These are phyloP conservation scores for Tauraco hartlaubi DNA, from an alignment of 2,797 vertebrate species.

Conservation along the genomic window DNA sequence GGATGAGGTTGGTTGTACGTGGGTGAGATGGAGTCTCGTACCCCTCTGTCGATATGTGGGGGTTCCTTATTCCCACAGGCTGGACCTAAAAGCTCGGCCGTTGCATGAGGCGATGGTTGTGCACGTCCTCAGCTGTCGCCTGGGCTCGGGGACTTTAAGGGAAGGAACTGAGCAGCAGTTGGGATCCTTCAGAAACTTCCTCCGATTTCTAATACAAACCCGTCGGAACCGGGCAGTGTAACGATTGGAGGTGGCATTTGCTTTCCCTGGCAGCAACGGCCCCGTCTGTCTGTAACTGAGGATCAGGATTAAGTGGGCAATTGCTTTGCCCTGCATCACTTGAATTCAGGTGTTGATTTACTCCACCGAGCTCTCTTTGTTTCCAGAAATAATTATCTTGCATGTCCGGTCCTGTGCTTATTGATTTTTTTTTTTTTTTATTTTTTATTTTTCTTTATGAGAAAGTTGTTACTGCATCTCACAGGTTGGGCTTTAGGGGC, in stretches of 20 bases:
- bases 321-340: neutral
- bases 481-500: neutral
- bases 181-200: neutral
- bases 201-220: fast-evolving
- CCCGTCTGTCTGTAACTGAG: neutral
- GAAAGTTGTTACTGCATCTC: neutral
- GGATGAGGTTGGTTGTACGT: fast-evolving
- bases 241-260: neutral
- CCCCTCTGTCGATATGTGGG: fast-evolving
- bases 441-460: neutral
- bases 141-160: neutral
- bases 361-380: neutral
- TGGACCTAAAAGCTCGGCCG: neutral
- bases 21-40: neutral
- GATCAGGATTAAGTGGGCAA: neutral
- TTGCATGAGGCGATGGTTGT: fast-evolving
- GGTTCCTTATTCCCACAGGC: neutral
- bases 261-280: neutral
- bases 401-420: neutral
- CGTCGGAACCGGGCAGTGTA: neutral
- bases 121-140: fast-evolving
- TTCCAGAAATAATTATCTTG: neutral
- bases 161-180: neutral
- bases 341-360: neutral
- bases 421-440: neutral